Conservation (phyloP, 1,140 invertebrate species). For the Drosophila varians region DNA sequence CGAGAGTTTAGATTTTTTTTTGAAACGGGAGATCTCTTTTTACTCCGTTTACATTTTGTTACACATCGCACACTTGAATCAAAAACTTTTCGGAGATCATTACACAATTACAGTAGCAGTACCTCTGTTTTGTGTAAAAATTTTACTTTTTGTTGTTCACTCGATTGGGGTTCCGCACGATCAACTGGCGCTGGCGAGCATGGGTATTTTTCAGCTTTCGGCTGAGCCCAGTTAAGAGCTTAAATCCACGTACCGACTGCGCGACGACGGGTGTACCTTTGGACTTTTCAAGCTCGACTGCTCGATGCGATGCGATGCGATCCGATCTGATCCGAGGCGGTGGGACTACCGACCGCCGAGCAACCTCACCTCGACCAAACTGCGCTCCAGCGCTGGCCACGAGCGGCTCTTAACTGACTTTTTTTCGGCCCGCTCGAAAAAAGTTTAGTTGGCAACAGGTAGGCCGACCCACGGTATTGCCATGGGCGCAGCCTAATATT, state of each 20-base stretch:
- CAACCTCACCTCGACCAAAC: slow-evolving; percentile 69
- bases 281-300: slow-evolving; percentile 50
- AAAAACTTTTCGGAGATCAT: slow-evolving; percentile 44
- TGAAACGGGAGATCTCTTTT: slow-evolving; percentile 1
- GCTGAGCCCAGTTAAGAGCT: slow-evolving; percentile 5
- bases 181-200: slow-evolving; percentile 52
- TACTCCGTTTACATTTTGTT: slow-evolving; percentile 7
- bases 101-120: slow-evolving; percentile 46
- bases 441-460: slow-evolving; percentile 72
- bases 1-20: slow-evolving; percentile 8
- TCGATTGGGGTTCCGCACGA: slow-evolving; percentile 52
- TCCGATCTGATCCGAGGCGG: slow-evolving; percentile 25
- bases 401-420: slow-evolving; percentile 67
- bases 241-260: slow-evolving; percentile 37
- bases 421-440: slow-evolving; percentile 30
- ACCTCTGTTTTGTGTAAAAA: slow-evolving; percentile 21
- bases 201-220: slow-evolving; percentile 22
- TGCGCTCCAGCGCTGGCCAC: slow-evolving; percentile 58
- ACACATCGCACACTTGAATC: slow-evolving; percentile 46
- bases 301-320: slow-evolving; percentile 33
- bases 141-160: slow-evolving; percentile 3
- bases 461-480: slow-evolving; percentile 3
- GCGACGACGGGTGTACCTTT: slow-evolving; percentile 50
- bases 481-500: too few relatives aligned
- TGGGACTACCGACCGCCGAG: slow-evolving; percentile 26